These are phyloP conservation scores for Australoheros facetus DNA, from an alignment of 2,797 vertebrate genomes.

Conservation along the genomic window DNA sequence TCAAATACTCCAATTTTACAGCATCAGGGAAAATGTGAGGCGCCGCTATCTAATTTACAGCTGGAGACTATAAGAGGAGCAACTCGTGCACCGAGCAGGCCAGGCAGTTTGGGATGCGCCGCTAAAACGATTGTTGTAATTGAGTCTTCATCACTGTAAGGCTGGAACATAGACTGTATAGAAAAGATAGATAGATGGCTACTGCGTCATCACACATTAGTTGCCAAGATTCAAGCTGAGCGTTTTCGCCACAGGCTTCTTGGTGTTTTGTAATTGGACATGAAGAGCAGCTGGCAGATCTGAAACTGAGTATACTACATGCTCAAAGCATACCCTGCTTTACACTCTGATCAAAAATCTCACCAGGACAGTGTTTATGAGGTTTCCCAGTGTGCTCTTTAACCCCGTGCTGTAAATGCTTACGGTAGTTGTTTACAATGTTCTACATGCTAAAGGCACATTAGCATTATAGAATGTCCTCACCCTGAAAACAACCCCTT, in stretches of 20 bases:
- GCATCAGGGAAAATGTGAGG: not conserved
- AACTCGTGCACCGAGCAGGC: not conserved
- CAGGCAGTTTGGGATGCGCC: not conserved
- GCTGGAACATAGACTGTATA: not conserved
- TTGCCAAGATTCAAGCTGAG: not conserved
- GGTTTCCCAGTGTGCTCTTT: not conserved
- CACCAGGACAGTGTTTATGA: not conserved
- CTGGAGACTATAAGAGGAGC: too few species aligned
- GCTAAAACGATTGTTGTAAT: not conserved
- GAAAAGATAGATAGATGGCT: not conserved
- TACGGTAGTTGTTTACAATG: not conserved
- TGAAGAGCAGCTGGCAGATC: not conserved
- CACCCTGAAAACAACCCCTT: not conserved
- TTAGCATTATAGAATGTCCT: not conserved
- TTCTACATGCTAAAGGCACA: not conserved
- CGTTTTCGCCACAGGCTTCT: not conserved
- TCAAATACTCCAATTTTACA: slow-evolving; percentile 35
- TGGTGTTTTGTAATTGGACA: not conserved
- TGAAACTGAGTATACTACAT: not conserved
- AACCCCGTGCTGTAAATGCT: not conserved
- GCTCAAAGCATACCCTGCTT: not conserved
- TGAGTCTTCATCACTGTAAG: not conserved
- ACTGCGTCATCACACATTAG: not conserved
- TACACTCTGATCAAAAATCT: not conserved
- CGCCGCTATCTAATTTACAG: not conserved